phyloP scores from a whole-genome alignment of 2,888 invertebrate species.

The Fragum whitleyi region DNA sequence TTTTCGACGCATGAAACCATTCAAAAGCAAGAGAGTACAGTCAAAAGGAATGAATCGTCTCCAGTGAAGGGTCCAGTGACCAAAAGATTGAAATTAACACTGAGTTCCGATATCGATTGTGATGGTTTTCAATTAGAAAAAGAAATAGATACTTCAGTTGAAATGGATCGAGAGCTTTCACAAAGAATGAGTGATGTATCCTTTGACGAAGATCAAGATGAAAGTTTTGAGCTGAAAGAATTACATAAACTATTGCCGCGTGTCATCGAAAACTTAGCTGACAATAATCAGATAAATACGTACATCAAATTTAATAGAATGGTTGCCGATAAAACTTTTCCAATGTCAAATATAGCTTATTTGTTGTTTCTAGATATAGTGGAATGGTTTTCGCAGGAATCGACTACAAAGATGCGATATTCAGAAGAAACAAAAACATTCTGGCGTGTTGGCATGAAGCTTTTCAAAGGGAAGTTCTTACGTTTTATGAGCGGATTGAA shows the following conservation, averaged over 20 bases:
- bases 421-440: slow-evolving; percentile 18
- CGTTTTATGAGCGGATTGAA: slow-evolving; percentile 33
- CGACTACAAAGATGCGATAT: slow-evolving; percentile 3
- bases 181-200: too few relatives aligned
- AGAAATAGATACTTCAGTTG: too few relatives aligned
- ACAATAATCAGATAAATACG: background rate
- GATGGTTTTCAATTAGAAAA: too few relatives aligned
- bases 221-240: too few relatives aligned
- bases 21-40: too few relatives aligned
- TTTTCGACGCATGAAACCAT: too few relatives aligned
- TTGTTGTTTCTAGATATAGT: slow-evolving; percentile 20
- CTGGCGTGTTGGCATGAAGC: slow-evolving; percentile 27
- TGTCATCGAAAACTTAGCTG: background rate
- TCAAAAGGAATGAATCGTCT: too few relatives aligned
- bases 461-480: slow-evolving; percentile 35
- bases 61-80: too few relatives aligned
- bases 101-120: too few relatives aligned
- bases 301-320: background rate
- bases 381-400: background rate
- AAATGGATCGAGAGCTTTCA: too few relatives aligned
- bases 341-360: background rate
- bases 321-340: background rate
- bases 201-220: too few relatives aligned
- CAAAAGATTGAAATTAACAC: too few relatives aligned
- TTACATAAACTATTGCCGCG: background rate